phyloP scores from a whole-genome alignment of 2,888 invertebrate species.

The Pterobdella sp. region DNA sequence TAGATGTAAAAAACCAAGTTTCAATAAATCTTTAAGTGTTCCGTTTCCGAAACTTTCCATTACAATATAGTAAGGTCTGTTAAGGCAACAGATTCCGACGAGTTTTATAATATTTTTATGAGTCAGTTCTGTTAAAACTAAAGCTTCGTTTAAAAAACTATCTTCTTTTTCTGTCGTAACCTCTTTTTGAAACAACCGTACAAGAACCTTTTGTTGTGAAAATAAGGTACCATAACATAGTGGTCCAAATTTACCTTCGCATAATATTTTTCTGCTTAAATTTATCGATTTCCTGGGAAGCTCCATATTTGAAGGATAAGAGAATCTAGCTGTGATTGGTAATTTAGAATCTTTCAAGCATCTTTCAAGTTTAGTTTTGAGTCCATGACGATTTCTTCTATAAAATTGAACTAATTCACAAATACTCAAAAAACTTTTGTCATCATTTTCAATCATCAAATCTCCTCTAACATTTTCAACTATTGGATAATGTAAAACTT shows the following conservation, averaged over 20 bases:
- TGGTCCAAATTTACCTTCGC: constrained; percentile 36
- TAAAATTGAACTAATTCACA: constrained; percentile 38
- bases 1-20: constrained; percentile 28
- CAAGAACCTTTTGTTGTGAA: constrained; percentile 35
- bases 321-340: constrained; percentile 37
- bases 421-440: constrained; percentile 38
- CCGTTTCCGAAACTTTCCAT: constrained; percentile 36
- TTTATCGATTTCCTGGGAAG: constrained; percentile 32
- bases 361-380: constrained; percentile 36
- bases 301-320: constrained; percentile 35
- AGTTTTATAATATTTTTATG: constrained; percentile 38
- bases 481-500: constrained; percentile 39
- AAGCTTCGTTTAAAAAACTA: constrained; percentile 39
- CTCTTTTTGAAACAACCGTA: constrained; percentile 38
- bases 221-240: constrained; percentile 36
- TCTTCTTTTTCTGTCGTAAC: constrained; percentile 36
- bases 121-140: constrained; percentile 34
- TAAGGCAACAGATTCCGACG: constrained; percentile 36
- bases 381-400: constrained; percentile 35
- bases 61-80: constrained; percentile 38
- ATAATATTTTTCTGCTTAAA: constrained; percentile 36
- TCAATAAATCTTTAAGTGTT: constrained; percentile 36
- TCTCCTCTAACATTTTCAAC: constrained; percentile 38
- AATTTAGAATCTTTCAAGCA: constrained; percentile 36
- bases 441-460: constrained; percentile 39